Evolutionary conservation across 2,888 invertebrate species (phyloP), one percentile per base, ranked within the genome.

Genomic region (Macrophya alboannulata): DNA sequence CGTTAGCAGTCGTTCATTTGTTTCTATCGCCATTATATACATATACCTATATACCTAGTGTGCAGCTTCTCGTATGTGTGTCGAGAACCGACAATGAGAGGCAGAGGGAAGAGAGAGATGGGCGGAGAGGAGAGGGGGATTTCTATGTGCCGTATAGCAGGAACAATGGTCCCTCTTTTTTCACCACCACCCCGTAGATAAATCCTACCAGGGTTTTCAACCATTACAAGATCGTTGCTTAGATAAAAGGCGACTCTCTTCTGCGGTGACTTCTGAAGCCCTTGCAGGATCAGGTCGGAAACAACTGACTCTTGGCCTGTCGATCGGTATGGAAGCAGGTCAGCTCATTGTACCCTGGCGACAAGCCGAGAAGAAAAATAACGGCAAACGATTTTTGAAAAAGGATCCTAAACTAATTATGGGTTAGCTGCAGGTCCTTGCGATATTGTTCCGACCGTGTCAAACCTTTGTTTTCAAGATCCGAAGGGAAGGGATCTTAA

Each of bases 101-200:
- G 40, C 51, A 48, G 31, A 8, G 74, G 43, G 65, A 68, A 72
- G 15, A 55, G 45, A 59, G 77, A 45, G 48, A 76, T 37, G 48
- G 45, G 43, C 40, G 72, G 31, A 45, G 43, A 71, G 79, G 76
- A 85, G 65, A 43, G 76, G 81, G 77, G 86, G 84, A 86, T 85
- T 77, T 85, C 85, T 83, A 85, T 84, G 87, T 79, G 84, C 51
- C 77, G 86, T 85, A 86, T 87, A 87, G 83, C 83, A 85, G 77
- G 85, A 82, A 88, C 86, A 81, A 81, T 81, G 81, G 81, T 37
- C 43, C 81, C 81, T 43, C 43, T 62, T 71, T 83, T 83, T 83
- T 48, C 68, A 48, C 6, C 83, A 83, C 83, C 68, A 83, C 83
- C 81, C 62, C 81, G 43, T 81, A 83, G 83, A 83, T 83, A 83